These are phyloP conservation scores for Carpatolechia fugitivella DNA, from an alignment of 2,888 invertebrate species.

Conservation along the genomic window DNA sequence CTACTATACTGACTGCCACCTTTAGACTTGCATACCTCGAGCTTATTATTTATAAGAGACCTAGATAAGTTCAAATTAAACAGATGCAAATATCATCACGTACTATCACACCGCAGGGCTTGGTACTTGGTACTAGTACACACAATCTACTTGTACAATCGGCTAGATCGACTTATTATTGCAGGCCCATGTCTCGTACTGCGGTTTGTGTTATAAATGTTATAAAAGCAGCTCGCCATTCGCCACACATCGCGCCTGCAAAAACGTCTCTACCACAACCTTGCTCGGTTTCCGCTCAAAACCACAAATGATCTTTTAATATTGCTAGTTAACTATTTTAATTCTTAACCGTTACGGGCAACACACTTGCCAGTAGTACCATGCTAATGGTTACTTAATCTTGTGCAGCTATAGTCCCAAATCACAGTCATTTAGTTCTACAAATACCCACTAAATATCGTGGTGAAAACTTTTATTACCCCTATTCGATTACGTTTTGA, in stretches of 20 bases:
- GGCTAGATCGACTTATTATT: slow-evolving; percentile 36
- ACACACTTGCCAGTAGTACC: not conserved
- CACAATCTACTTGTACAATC: slow-evolving; percentile 16
- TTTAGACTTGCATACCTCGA: not conserved
- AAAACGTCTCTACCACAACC: slow-evolving; percentile 60
- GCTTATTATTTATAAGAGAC: slow-evolving; percentile 2
- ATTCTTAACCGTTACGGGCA: slow-evolving; percentile 48
- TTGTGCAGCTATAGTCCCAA: not conserved
- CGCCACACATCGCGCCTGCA: slow-evolving; percentile 39
- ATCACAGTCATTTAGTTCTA: slow-evolving; percentile 8
- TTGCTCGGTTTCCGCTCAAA: slow-evolving; percentile 59
- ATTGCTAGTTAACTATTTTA: slow-evolving; percentile 54
- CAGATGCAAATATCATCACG: slow-evolving; percentile 19
- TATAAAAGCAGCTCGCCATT: slow-evolving; percentile 25
- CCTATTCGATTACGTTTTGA: slow-evolving; percentile 4
- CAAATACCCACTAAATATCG: slow-evolving; percentile 4
- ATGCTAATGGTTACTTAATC: slow-evolving; percentile 21
- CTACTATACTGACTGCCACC: not conserved
- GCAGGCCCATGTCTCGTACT: slow-evolving; percentile 24
- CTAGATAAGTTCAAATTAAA: slow-evolving; percentile 9
- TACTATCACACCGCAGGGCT: slow-evolving; percentile 13
- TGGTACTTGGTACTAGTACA: slow-evolving; percentile 15
- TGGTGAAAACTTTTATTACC: slow-evolving; percentile 1
- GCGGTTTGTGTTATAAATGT: slow-evolving; percentile 39
- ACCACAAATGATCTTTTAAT: slow-evolving; percentile 72